Base-by-base conservation (phyloP, 2,113 vertebrate species). In the Sciurus niger region DNA sequence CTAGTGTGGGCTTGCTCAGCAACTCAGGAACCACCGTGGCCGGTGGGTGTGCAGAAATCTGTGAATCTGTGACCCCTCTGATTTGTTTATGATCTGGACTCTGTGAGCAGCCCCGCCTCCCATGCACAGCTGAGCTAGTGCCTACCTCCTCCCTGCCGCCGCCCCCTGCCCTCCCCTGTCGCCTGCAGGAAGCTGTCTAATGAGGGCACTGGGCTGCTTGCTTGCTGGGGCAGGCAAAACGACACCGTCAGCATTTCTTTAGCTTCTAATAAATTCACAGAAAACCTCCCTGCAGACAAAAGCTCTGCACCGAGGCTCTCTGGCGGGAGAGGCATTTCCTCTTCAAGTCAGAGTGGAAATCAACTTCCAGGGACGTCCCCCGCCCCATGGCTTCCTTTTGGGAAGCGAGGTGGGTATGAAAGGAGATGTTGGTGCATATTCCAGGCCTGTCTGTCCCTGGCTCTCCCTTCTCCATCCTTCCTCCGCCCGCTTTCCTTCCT, bases 191-290 rank as follows among this genome's bases (percentile, higher is more conserved):
- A 63, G 48, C 60, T 20, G 12, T 60, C 84, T 97, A 92, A 96
- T 63, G 51, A 85, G 16, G 22, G 18, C 25, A 43, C 18, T 51
- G 60, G 48, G 51, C 74, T 72, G 48, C 37, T 87, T 90, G 67
- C 86, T 87, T 90, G 67, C 86, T 87, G 37, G 53, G 67, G 37
- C 32, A 8, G 53, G n/a, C 51, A 90, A 96, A 79, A 90, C 53
- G 34, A 12, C 79, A 11, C 13, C 4, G 16, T 96, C 40, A 87
- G 89, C 40, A 37, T 76, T 96, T 96, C 79, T 90, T 73, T 58
- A 67, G 87, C 53, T 17, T 72, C 48, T 94, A 46, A 93, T 96
- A 76, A 70, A 92, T 84, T 93, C 97, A 40, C 16, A 78, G 25
- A 86, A 78, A 94, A 60, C 58, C 55, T 43, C 55, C 87, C n/a